Conservation (phyloP, 2,113 vertebrate genomes). For the Neopipo cinnamomea region DNA sequence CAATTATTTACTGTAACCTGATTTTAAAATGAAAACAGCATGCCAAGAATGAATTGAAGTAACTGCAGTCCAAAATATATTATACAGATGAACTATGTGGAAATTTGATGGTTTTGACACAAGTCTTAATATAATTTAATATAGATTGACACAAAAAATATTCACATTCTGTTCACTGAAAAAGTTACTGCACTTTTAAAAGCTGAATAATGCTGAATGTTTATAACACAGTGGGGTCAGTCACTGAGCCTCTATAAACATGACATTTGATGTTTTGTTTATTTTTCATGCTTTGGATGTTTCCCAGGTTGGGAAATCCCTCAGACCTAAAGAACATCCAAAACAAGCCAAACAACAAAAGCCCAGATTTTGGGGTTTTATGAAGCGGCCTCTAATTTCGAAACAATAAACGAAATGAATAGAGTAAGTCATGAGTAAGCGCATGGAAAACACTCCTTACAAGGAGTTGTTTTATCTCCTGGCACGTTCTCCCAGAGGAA, state of each 20-base stretch:
- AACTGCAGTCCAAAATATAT: not conserved
- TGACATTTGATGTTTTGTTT: not conserved
- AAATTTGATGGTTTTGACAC: not conserved
- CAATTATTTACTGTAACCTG: not conserved
- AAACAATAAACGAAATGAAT: not conserved
- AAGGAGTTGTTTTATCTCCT: not conserved
- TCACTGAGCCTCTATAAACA: not conserved
- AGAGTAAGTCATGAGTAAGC: not conserved
- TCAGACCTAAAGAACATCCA: not conserved
- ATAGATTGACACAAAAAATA: not conserved
- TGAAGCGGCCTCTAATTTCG: not conserved
- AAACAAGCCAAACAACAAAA: not conserved
- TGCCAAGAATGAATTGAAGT: not conserved
- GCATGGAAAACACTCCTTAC: not conserved
- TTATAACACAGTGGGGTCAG: not conserved
- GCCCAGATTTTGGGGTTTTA: not conserved
- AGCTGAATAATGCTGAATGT: not conserved
- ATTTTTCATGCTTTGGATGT: not conserved
- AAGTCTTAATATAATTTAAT: not conserved
- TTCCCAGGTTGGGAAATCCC: slow-evolving; percentile 11
- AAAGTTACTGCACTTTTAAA: not conserved
- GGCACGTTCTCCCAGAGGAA: slow-evolving; percentile 7
- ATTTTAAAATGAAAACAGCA: not conserved
- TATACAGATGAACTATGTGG: not conserved
- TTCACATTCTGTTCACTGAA: not conserved